A percentile compares a stretch with the other conserved stretches of the same genome.
These are phyloP conservation scores for Macrosiphum euphorbiae DNA, from an alignment of 2,888 invertebrate genomes.

Conservation along the genomic window DNA sequence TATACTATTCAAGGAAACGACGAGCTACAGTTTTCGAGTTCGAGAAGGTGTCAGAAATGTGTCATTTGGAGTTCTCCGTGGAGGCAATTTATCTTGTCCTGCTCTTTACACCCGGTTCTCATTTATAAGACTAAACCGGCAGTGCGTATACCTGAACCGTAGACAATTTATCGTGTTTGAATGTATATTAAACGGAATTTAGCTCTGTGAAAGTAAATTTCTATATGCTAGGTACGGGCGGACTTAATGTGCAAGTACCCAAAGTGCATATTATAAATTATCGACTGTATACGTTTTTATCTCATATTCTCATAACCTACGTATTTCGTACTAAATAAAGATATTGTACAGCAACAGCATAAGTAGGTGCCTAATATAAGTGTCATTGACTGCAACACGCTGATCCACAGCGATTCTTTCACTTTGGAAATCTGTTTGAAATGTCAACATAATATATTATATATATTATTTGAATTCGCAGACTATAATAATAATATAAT, in stretches of 20 bases:
- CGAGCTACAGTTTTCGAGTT: background rate
- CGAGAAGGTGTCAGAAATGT: conserved; percentile 19
- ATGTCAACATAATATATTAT: background rate
- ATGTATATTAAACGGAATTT: conserved; percentile 28
- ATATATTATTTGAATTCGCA: background rate
- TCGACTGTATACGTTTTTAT: background rate
- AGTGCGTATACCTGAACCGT: background rate
- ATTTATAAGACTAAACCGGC: conserved; percentile 34
- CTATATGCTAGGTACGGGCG: background rate
- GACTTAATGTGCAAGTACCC: background rate
- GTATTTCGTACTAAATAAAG: background rate
- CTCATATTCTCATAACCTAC: background rate
- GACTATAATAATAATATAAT: background rate
- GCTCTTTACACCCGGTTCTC: conserved; percentile 18
- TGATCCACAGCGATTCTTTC: background rate
- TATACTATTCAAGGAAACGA: background rate
- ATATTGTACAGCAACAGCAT: background rate
- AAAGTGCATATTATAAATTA: background rate
- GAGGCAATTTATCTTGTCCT: conserved; percentile 40
- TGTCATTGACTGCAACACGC: background rate
- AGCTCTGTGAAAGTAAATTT: background rate
- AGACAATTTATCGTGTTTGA: conserved; percentile 40
- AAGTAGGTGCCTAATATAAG: background rate
- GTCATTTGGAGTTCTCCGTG: background rate
- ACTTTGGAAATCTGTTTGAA: background rate